A percentile compares a stretch with the other conserved stretches of the same genome.
phyloP scores from a whole-genome alignment of 2,113 vertebrate genomes.

The Clarias gariepinus region DNA sequence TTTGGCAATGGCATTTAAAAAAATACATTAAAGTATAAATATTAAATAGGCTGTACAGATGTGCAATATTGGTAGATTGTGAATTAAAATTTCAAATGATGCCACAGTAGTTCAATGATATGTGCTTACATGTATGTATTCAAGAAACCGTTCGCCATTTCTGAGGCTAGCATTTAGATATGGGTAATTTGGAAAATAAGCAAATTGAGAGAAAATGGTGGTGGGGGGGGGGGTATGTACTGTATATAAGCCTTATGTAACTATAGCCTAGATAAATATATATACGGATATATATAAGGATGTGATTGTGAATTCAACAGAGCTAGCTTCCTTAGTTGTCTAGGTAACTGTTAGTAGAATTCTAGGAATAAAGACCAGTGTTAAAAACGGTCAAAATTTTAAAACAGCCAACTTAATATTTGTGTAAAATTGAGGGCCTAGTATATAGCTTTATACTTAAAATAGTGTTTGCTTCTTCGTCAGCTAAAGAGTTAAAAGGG shows the following conservation, averaged over 20 bases:
- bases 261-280: background rate
- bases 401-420: background rate
- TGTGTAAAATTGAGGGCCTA: background rate
- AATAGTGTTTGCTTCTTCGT: background rate
- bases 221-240: too few species aligned
- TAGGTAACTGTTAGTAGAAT: background rate
- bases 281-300: too few species aligned
- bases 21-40: background rate
- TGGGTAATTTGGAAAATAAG: background rate
- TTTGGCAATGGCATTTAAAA: too few species aligned
- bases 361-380: background rate
- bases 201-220: background rate
- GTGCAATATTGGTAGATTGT: background rate
- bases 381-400: background rate
- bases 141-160: background rate
- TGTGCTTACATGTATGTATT: background rate
- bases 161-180: background rate
- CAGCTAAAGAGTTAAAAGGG: background rate
- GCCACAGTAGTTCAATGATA: background rate
- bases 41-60: background rate
- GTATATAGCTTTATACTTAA: background rate
- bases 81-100: background rate
- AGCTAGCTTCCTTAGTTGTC: background rate
- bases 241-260: background rate
- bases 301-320: background rate